Base-by-base conservation (phyloP, 2,113 vertebrate species). In the Lepisosteus oculatus region DNA sequence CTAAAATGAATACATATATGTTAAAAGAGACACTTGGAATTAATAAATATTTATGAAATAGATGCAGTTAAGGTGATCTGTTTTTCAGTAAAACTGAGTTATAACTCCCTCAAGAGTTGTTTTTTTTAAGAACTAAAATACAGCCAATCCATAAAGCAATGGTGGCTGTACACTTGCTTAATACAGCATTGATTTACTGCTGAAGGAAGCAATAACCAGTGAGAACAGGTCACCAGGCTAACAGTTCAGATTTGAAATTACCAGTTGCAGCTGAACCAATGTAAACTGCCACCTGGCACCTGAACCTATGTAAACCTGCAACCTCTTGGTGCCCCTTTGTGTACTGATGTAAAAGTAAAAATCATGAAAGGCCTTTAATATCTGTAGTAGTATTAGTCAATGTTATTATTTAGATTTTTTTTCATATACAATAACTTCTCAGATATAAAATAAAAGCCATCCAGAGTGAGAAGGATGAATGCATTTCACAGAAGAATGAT, bases 11-110 rank as follows among this genome's bases (percentile, higher is more conserved):
- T 86, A 75, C 68, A 79, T 83, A 64, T 9, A 45, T 72, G 81
- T 80, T 80, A 78, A 80, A 84, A 80, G 75, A 76, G 76, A 85
- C 70, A 77, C 81, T 77, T 76, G n/a, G 0, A 55, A 15, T 9
- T 43, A 66, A 81, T 85, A 81, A 86, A 88, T 85, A 87, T 90
- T 86, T 81, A 87, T 85, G 78, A 8, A 63, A 70, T 63, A 41
- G 71, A 57, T 73, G 66, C n/a, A 61, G 63, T 54, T 6, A 59
- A 68, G 61, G 69, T 68, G 66, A 68, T 78, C 65, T 68, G 69
- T 69, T 70, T 67, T 72, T 81, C 14, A 72, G 80, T 69, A 77
- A 54, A 72, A 73, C 55, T 62, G 61, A 85, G 66, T 45, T 81
- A 79, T 73, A 72, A 80, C 68, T 78, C 14, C 47, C 78, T 72